Evolutionary conservation across 2,113 vertebrate genomes (phyloP), one percentile per base, ranked within the genome.

Genomic region (Brachyistius frenatus): DNA sequence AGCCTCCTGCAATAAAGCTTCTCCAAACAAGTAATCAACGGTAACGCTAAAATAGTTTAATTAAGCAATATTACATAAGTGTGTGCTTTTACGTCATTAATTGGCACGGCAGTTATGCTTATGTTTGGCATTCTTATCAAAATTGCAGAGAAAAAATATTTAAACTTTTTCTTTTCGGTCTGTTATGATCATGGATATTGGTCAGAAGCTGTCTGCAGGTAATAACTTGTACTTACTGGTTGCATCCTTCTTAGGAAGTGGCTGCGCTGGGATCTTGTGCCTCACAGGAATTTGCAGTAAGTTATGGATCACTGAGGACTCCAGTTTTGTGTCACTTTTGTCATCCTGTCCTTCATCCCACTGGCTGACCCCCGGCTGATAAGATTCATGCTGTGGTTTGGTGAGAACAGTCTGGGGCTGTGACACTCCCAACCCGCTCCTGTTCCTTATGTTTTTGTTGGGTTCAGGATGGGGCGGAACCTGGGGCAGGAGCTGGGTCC

Each of bases 231-330:
- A 23, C 93, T 70, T 89, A 93, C 94, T 88, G 65, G 87, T 76
- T 80, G 56, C 90, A 8, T 74, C 60, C 15, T 61, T 86, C 78
- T 81, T 87, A 15, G 52, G 56, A 2, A 1, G 2, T 0, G 31
- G 52, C 35, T 13, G 32, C 64, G 50, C 75, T 54, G 78, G 70
- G 9, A 70, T 91, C 80, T 91, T 94, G 30, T 92, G 92, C 69
- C 82, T 88, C 58, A 84, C 31, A 2, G 77, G 64, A 13, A 62
- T 7, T 0, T 37, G 65, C 5, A 65, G 66, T 47, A 76, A 30
- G 16, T 72, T 72, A 7, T 62, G 80, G 31, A 62, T 80, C 9
- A 55, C 44, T 1, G 77, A 63, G 36, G 54, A 49, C 9, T 80
- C 65, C 16, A 11, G 35, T 4, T 78, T 52, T 37, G 53, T 56